Evolutionary conservation across 2,888 invertebrate genomes (phyloP).

Genomic region (Hanleya hanleyi): DNA sequence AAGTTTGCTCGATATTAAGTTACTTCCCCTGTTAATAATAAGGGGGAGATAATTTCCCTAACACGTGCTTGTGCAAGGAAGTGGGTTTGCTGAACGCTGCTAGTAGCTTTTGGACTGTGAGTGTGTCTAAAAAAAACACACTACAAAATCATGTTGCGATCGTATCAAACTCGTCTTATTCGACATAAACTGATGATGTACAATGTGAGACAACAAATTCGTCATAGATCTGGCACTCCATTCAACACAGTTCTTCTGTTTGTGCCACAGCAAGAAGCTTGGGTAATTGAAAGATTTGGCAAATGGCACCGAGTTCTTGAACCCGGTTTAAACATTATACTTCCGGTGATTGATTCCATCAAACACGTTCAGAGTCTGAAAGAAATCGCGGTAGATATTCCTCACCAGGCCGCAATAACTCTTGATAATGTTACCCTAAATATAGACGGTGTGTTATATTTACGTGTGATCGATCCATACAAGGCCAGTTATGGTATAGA

Average conservation of each 20-base stretch:
- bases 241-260: conserved; percentile 95
- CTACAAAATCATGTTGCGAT: no score
- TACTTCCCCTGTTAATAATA: no score
- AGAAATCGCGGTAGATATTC: conserved; percentile 99
- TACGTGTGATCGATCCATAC: conserved; percentile 94
- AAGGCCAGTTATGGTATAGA: conserved; percentile 98
- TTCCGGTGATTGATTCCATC: conserved; percentile 93
- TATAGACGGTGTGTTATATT: conserved; percentile 97
- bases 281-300: conserved; percentile 96
- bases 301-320: conserved; percentile 94
- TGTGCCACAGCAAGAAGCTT: conserved; percentile 98
- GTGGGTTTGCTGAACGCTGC: no score
- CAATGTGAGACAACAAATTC: conserved; percentile 48
- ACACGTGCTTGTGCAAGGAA: no score
- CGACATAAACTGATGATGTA: no score
- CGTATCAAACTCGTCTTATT: no score
- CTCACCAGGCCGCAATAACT: conserved; percentile 98
- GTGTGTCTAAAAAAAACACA: no score
- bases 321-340: conserved; percentile 93
- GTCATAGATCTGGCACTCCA: conserved; percentile 52
- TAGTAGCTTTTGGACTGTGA: no score
- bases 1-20: no score
- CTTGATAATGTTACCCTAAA: conserved; percentile 97
- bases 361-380: conserved; percentile 99
- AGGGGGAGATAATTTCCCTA: no score